phyloP scores from a whole-genome alignment of 2,888 invertebrate genomes.

The Zhengitettix transpicula region DNA sequence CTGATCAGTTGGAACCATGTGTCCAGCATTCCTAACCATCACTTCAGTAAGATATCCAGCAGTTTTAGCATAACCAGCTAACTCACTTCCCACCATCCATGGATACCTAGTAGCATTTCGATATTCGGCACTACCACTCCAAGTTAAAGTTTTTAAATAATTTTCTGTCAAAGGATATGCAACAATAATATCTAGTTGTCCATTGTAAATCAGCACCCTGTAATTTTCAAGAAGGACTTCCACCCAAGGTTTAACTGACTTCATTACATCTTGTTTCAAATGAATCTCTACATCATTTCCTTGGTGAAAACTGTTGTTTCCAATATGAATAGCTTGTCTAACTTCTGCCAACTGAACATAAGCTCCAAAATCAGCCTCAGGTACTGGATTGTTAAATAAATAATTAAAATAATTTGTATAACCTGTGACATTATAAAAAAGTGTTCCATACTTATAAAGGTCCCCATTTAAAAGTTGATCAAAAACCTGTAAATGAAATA shows the following conservation, averaged over 20 bases:
- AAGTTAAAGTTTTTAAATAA: conserved; percentile 28
- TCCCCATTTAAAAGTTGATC: conserved; percentile 56
- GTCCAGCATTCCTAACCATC: conserved; percentile 22
- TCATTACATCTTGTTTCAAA: conserved; percentile 35
- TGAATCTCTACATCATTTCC: conserved; percentile 34
- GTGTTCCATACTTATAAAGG: conserved; percentile 34
- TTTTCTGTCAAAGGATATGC: conserved; percentile 45
- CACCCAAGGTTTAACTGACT: conserved; percentile 30
- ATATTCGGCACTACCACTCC: conserved; percentile 23
- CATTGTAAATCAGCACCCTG: conserved; percentile 25
- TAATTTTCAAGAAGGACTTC: conserved; percentile 40
- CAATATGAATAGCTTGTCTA: conserved; percentile 33
- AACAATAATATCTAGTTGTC: conserved; percentile 42
- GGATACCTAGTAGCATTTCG: neutral
- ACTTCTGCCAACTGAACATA: conserved; percentile 27
- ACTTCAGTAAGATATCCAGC: conserved; percentile 18
- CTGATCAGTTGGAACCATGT: conserved; percentile 24
- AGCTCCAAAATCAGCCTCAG: conserved; percentile 23
- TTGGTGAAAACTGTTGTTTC: conserved; percentile 48
- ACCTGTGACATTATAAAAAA: conserved; percentile 59
- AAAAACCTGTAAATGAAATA: conserved; percentile 27
- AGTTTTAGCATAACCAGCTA: conserved; percentile 20
- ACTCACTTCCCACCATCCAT: conserved; percentile 7
- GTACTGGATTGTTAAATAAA: conserved; percentile 41
- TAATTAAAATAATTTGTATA: conserved; percentile 62